Evolutionary conservation across 2,113 vertebrate genomes (phyloP).

Genomic region (Prinia subflava): DNA sequence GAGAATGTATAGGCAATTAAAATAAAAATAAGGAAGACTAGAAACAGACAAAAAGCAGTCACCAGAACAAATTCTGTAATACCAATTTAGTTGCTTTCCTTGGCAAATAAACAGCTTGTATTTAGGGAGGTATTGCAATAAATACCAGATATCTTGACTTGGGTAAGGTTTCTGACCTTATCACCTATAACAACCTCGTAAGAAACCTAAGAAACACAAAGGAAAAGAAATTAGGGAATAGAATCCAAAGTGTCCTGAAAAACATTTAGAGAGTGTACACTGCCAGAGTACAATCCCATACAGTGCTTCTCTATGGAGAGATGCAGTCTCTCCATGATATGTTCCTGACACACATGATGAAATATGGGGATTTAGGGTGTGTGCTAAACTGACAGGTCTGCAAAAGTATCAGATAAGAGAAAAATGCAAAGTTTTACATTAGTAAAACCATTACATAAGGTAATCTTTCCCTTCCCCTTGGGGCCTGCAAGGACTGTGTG

Average conservation of each 20-base stretch:
- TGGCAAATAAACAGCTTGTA: background rate
- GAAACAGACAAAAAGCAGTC: background rate
- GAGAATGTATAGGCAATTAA: background rate
- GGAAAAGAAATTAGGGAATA: background rate
- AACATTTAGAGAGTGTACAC: fast-evolving
- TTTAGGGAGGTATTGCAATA: background rate
- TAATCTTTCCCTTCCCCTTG: background rate
- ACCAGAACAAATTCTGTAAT: background rate
- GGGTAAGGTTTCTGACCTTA: background rate
- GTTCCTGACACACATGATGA: background rate
- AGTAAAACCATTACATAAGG: background rate
- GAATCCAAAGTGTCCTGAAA: background rate
- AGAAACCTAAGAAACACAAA: background rate
- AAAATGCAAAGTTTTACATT: background rate
- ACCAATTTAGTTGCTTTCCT: background rate
- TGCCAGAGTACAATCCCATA: background rate
- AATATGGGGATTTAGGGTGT: background rate
- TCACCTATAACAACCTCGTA: background rate
- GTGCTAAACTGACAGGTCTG: background rate
- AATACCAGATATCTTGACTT: background rate
- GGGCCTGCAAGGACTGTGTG: background rate
- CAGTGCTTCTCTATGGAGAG: background rate
- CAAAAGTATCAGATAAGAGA: background rate
- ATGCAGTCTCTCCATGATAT: background rate
- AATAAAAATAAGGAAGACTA: background rate